Evolutionary conservation across 2,113 vertebrate genomes (phyloP), one percentile per base, ranked within the genome.

Genomic region (Semicossyphus pulcher): DNA sequence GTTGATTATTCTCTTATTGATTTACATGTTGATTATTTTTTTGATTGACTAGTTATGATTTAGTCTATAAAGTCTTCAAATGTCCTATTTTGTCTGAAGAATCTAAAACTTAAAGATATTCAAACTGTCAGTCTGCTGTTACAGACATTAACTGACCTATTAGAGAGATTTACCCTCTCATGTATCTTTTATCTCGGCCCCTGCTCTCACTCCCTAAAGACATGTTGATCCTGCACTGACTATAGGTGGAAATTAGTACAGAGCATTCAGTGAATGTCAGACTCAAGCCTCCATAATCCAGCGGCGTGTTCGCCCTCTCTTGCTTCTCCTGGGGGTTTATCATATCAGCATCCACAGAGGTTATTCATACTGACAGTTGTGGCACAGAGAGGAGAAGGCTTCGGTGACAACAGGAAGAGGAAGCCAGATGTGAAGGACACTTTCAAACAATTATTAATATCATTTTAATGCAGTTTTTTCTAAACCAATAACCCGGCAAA

Each of bases 311-410:
- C 71, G 36, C 15, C 41, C 68, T 72, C 47, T 29, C 18, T 90
- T 84, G 74, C 88, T 85, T 80, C 78, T 89, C 85, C 78, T 34
- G 74, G 60, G 66, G 83, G 66, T 42, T 89, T 78, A 88, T 88
- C 81, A 56, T 84, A 84, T 90, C 87, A 89, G 65, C 52, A 72
- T 74, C 69, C 61, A 59, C 72, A 28, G 73, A 74, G 80, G 76
- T 86, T 89, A 91, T 90, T 91, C 67, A 78, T 59, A 54, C 72
- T 84, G 85, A 88, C 87, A 91, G 68, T 78, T 60, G 62, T 59
- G 65, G 66, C 59, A 76, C 26, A 54, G 49, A 41, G 47, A 61
- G 37, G 45, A 61, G 51, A 6, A 32, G 47, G 26, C 4, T 62
- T 48, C 42, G 39, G n/a, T 26, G 9, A 26, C 21, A 25, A 18